Conservation (phyloP, 2,888 invertebrate genomes). For the Drosophila pseudotalamancana region DNA sequence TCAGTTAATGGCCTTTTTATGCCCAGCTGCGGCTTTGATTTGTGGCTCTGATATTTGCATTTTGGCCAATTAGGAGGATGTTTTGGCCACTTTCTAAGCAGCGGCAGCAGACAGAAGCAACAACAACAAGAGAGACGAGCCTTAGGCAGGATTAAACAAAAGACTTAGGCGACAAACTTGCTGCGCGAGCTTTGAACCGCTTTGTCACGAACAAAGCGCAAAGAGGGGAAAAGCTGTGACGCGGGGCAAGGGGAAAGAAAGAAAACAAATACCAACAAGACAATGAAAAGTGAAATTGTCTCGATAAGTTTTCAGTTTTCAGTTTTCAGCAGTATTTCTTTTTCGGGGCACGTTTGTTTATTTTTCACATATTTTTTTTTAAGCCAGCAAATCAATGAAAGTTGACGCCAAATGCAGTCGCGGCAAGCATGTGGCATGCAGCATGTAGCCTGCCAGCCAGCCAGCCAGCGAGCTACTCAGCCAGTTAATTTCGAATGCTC, state of each 20-base stretch:
- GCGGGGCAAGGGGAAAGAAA: not conserved
- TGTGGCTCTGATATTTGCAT: slow-evolving; percentile 8
- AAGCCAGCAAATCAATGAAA: slow-evolving; percentile 63
- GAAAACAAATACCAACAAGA: slow-evolving; percentile 22
- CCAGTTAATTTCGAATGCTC: slow-evolving; percentile 60
- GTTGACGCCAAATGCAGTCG: slow-evolving; percentile 46
- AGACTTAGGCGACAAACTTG: slow-evolving; percentile 54
- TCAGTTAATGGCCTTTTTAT: not conserved
- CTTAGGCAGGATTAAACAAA: slow-evolving; percentile 47
- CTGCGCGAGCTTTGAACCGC: slow-evolving; percentile 15
- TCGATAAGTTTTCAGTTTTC: slow-evolving; percentile 64
- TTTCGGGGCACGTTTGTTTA: slow-evolving; percentile 54
- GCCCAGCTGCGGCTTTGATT: slow-evolving; percentile 20
- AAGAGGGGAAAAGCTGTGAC: not conserved
- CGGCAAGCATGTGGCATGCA: slow-evolving; percentile 19
- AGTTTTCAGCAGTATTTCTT: slow-evolving; percentile 45
- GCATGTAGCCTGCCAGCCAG: slow-evolving; percentile 37
- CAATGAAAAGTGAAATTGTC: slow-evolving; percentile 75
- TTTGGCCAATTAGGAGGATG: slow-evolving; percentile 27
- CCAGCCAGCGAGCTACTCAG: slow-evolving; percentile 5
- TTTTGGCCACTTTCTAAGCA: slow-evolving; percentile 27
- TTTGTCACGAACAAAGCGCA: slow-evolving; percentile 11
- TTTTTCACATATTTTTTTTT: slow-evolving; percentile 42
- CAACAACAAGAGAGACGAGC: slow-evolving; percentile 1
- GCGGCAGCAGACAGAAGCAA: not conserved